Percentiles rank a stretch among this genome's conserved stretches.
phyloP scores from a whole-genome alignment of 2,888 invertebrate species.

The Drosophila paramelanica region DNA sequence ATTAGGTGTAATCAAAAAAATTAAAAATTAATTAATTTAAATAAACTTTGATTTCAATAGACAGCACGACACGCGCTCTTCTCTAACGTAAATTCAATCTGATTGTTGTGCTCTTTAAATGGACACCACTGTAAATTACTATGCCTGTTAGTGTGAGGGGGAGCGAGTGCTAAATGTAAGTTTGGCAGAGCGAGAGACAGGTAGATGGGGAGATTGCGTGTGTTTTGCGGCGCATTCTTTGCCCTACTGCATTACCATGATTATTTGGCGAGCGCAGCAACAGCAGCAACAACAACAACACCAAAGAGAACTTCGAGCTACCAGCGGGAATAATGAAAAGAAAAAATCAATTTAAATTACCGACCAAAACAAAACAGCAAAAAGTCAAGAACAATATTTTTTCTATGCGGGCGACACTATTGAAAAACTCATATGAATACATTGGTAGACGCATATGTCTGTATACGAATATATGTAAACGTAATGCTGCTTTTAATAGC shows the following conservation, averaged over 20 bases:
- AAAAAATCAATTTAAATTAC: slow-evolving; percentile 69
- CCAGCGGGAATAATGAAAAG: slow-evolving; percentile 21
- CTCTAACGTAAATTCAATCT: slow-evolving; percentile 17
- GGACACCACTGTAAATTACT: slow-evolving; percentile 39
- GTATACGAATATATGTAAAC: too few relatives aligned
- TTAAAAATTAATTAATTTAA: too few relatives aligned
- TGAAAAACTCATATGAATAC: slow-evolving; percentile 23
- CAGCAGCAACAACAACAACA: slow-evolving; percentile 5
- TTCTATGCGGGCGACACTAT: slow-evolving; percentile 20
- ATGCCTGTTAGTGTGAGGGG: slow-evolving; percentile 2
- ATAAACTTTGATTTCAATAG: neutral
- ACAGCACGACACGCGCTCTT: neutral
- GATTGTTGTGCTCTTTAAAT: slow-evolving; percentile 49
- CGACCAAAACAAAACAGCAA: slow-evolving; percentile 43
- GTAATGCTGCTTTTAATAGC: neutral
- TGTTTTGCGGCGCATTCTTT: slow-evolving; percentile 35
- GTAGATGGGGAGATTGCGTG: slow-evolving; percentile 26
- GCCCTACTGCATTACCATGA: slow-evolving; percentile 43
- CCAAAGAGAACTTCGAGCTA: slow-evolving; percentile 6
- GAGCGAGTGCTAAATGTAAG: neutral
- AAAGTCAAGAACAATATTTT: slow-evolving; percentile 11
- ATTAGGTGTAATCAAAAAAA: too few relatives aligned
- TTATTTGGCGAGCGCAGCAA: slow-evolving; percentile 36
- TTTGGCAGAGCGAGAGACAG: neutral
- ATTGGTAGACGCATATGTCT: too few relatives aligned